Conservation (phyloP, 2,797 vertebrate species). For the Vireo griseus region DNA sequence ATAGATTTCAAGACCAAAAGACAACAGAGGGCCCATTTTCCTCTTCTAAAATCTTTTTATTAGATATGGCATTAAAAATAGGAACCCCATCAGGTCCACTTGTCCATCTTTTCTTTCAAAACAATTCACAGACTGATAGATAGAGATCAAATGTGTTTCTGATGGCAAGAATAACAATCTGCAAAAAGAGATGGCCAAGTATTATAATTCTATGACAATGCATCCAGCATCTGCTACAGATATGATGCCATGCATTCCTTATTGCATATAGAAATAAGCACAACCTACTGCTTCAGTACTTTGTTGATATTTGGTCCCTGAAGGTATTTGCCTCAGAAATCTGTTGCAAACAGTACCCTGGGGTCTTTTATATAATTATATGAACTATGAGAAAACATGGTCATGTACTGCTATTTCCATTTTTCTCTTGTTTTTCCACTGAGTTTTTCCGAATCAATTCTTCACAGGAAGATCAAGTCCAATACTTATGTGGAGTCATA, state of each 20-base stretch:
- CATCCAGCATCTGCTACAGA: not conserved
- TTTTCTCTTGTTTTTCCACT: not conserved
- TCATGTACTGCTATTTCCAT: not conserved
- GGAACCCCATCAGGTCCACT: not conserved
- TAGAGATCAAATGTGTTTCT: not conserved
- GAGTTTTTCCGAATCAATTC: not conserved
- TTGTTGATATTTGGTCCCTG: not conserved
- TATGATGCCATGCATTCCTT: not conserved
- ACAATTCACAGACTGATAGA: not conserved
- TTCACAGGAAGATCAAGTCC: not conserved
- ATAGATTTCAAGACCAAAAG: not conserved
- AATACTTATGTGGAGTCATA: not conserved
- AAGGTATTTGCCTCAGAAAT: not conserved
- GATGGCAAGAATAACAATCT: not conserved
- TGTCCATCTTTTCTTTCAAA: not conserved
- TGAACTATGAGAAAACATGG: not conserved
- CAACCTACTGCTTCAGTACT: not conserved
- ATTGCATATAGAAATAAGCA: not conserved
- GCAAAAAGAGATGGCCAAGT: not conserved
- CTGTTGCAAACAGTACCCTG: not conserved
- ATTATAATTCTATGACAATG: not conserved
- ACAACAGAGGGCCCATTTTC: not conserved
- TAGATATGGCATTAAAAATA: not conserved
- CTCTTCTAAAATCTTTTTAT: not conserved
- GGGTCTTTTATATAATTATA: not conserved